These are phyloP conservation scores for Calcarius lapponicus DNA, from an alignment of 2,797 vertebrate genomes.

Conservation along the genomic window DNA sequence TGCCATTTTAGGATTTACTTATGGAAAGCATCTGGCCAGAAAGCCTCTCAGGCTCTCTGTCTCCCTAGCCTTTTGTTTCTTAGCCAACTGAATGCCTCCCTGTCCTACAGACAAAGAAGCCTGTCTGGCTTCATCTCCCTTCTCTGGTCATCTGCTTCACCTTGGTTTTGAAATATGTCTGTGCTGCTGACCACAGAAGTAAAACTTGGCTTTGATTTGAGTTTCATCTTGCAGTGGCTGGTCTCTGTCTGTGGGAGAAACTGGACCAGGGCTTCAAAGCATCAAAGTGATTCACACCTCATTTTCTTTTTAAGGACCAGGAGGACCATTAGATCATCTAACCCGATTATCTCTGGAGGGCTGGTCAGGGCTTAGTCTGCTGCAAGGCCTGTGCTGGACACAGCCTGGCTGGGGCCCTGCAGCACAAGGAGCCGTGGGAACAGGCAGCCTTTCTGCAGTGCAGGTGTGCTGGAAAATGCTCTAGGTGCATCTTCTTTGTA, in stretches of 20 bases:
- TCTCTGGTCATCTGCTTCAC: not conserved
- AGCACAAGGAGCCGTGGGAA: not conserved
- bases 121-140: not conserved
- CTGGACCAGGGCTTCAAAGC: conserved; percentile 8
- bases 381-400: not conserved
- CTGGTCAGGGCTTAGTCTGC: not conserved
- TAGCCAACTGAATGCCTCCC: not conserved
- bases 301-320: conserved; percentile 29
- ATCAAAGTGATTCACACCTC: conserved; percentile 1
- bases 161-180: not conserved
- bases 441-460: accelerated
- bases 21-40: not conserved
- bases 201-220: conserved; percentile 9
- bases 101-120: not conserved
- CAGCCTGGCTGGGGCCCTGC: not conserved
- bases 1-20: not conserved
- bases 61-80: not conserved
- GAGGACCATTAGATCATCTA: conserved; percentile 37
- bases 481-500: not conserved
- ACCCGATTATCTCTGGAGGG: conserved; percentile 6
- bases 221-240: conserved; percentile 15
- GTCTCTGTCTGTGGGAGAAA: not conserved
- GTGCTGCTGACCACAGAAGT: not conserved
- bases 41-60: not conserved
- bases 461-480: not conserved